These are phyloP conservation scores for Parotocinclus haroldoi DNA, from an alignment of 2,797 vertebrate genomes.

Conservation along the genomic window DNA sequence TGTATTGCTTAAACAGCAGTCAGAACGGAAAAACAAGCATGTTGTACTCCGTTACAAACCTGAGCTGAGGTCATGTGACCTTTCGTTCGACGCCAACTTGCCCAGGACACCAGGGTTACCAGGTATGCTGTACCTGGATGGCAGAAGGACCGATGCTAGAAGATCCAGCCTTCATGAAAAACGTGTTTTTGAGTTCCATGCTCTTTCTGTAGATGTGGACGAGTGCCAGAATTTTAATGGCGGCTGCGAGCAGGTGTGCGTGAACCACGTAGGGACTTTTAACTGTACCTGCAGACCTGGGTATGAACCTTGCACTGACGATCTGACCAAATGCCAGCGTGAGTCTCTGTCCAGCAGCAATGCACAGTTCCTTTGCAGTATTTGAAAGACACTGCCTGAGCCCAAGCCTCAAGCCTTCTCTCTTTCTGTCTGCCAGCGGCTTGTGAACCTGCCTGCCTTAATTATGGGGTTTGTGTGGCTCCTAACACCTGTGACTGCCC, in stretches of 20 bases:
- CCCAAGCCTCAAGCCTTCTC: not conserved
- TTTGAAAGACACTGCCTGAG: not conserved
- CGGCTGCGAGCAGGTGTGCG: constrained; percentile 77
- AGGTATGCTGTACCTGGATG: too few relatives aligned
- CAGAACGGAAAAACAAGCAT: too few relatives aligned
- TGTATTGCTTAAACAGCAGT: too few relatives aligned
- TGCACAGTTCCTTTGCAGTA: too few relatives aligned
- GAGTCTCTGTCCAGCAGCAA: constrained; percentile 51
- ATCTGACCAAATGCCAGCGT: constrained; percentile 73
- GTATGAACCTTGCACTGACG: constrained; percentile 64
- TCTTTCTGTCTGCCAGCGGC: constrained; percentile 59
- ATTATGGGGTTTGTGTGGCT: constrained; percentile 75
- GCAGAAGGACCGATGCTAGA: too few relatives aligned
- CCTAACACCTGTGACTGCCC: constrained; percentile 78
- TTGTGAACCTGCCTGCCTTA: constrained; percentile 73
- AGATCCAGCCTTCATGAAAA: not conserved
- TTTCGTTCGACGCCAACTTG: too few relatives aligned
- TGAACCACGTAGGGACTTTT: constrained; percentile 68
- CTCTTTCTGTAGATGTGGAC: constrained; percentile 64
- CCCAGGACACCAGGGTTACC: too few relatives aligned
- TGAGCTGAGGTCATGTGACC: too few relatives aligned
- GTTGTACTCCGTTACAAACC: too few relatives aligned
- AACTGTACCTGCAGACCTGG: constrained; percentile 73
- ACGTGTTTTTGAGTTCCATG: not conserved
- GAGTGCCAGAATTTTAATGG: constrained; percentile 77